These are phyloP conservation scores for Trochalopteron elliotii DNA, from an alignment of 2,113 vertebrate species.

Conservation along the genomic window DNA sequence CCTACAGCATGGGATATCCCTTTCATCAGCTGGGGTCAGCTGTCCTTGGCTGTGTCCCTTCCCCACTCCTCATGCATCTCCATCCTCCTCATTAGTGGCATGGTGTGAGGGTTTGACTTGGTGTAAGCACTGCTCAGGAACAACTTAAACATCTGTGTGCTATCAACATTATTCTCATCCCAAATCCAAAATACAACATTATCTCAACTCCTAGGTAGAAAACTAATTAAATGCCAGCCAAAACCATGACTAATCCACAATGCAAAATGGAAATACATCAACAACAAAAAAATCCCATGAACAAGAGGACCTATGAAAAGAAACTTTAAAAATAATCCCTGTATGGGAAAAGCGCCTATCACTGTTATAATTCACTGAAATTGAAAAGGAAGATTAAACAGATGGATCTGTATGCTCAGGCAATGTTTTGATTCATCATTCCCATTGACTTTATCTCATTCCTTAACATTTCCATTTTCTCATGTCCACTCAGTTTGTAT, in stretches of 20 bases:
- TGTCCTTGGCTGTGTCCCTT: not conserved
- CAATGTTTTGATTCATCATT: not conserved
- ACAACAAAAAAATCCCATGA: not conserved
- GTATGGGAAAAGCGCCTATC: not conserved
- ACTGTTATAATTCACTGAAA: not conserved
- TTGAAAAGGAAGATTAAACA: not conserved
- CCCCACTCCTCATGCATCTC: not conserved
- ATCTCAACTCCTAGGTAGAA: not conserved
- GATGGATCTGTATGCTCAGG: not conserved
- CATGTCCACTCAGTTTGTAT: not conserved
- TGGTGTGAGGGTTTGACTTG: not conserved
- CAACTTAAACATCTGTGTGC: no score
- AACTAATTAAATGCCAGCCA: not conserved
- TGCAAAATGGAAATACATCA: not conserved
- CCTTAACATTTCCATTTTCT: not conserved
- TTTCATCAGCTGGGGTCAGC: not conserved
- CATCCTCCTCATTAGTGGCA: accelerated
- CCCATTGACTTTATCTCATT: not conserved
- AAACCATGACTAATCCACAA: not conserved
- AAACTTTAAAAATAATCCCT: not conserved
- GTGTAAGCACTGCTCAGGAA: not conserved
- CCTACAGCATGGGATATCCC: not conserved
- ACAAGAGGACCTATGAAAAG: not conserved
- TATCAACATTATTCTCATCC: not conserved
- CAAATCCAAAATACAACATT: not conserved